Conservation (phyloP, 23 tunicate species). For the Styela clava region DNA sequence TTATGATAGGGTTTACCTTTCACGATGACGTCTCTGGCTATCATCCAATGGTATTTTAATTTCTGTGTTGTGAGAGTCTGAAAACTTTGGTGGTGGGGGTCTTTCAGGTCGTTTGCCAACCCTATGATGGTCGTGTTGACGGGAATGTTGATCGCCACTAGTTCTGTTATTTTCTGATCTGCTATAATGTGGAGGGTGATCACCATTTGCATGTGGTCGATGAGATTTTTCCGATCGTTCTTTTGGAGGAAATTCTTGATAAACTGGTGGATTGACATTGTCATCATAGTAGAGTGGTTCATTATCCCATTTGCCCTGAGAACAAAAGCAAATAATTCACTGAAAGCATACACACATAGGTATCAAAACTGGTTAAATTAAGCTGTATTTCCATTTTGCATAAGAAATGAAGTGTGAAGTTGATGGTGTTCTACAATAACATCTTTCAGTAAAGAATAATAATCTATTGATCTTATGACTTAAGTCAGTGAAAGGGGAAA, state of each 20-base stretch:
- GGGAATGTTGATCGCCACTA: background rate
- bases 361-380: too few relatives aligned
- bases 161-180: background rate
- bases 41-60: slow-evolving; percentile 1
- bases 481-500: too few relatives aligned
- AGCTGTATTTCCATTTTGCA: too few relatives aligned
- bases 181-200: slow-evolving; percentile 6
- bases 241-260: background rate
- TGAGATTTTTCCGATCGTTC: background rate
- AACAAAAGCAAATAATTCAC: too few relatives aligned
- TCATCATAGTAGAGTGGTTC: slow-evolving; percentile 25
- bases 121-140: background rate
- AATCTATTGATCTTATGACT: too few relatives aligned
- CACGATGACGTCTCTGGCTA: background rate
- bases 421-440: too few relatives aligned
- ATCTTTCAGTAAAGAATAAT: too few relatives aligned
- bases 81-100: slow-evolving; percentile 33
- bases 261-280: slow-evolving; percentile 10
- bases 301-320: slow-evolving; percentile 9
- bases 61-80: background rate
- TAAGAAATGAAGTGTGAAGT: too few relatives aligned
- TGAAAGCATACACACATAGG: too few relatives aligned
- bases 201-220: background rate
- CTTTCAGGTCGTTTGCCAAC: slow-evolving; percentile 7
- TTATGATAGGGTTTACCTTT: too few relatives aligned